Evolutionary conservation across 1,140 invertebrate species (phyloP), one percentile per base, ranked within the genome.

Genomic region (Anastatus disparis): DNA sequence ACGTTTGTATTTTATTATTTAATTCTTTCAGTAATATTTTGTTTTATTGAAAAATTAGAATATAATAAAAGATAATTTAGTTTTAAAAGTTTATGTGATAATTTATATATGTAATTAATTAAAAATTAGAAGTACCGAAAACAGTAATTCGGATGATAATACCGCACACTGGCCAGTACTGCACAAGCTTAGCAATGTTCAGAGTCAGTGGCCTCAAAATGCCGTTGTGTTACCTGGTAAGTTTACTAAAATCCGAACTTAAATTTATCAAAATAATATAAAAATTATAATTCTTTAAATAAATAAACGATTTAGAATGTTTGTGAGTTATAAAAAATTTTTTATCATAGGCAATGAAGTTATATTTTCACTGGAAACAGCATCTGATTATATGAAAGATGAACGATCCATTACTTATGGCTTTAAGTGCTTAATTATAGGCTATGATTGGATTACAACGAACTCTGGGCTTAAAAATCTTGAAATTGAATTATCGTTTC

Each of bases 301-400:
- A 1, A 31, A 53, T 53, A 17, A 53, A 31, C 26, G 10, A 9
- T 48, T 3, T n/a, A 52, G n/a, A n/a, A n/a, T n/a, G n/a, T n/a
- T n/a, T n/a, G n/a, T n/a, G n/a, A n/a, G n/a, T n/a, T n/a, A n/a
- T 35, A 35, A 35, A 6, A 4, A 35, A 35, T 35, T 4, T 35
- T 35, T 35, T 13, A 13, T 4, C 20, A 71, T 77, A 85, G 97
- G 97, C 22, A 96, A 97, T 83, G 95, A 97, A 86, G 92, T 98
- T 0, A 90, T 97, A 74, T 97, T 99, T 82, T 97, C 95, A 0
- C 79, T 99, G 78, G 96, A 98, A 86, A 98, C 96, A 1, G 95
- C 97, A 0, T 95, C 96, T 0, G 93, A 98, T 85, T 98, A 98
- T 85, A 90, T 97, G 69, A 95, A 95, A 80, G 95, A 97, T 86